Base-by-base conservation (phyloP, 1,140 invertebrate species). In the Nixonia krombeini region DNA sequence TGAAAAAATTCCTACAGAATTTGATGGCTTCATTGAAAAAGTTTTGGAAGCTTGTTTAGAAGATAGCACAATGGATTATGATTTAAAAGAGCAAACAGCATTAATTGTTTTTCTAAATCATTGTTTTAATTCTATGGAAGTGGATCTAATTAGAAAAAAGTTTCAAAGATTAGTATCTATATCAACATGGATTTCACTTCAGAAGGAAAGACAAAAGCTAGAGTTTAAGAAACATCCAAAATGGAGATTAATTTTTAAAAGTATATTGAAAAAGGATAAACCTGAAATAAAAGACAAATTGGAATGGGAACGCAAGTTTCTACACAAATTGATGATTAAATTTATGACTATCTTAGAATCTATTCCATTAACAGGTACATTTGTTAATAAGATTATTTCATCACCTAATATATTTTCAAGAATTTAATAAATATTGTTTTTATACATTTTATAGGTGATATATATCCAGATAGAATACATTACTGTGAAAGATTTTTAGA, bases 401-500 rank as follows among this genome's bases (percentile, higher is more conserved):
- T n/a, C n/a, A n/a, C n/a, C n/a, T n/a, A n/a, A n/a, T n/a, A n/a
- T n/a, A n/a, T n/a, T n/a, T n/a, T n/a, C n/a, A n/a, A n/a, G n/a
- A n/a, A n/a, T n/a, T n/a, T n/a, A n/a, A n/a, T n/a, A n/a, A 23
- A 51, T 50, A n/a, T 31, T 44, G 7, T 38, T 55, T 15, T 38
- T 42, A 53, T 47, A 10, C n/a, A 31, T 47, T 41, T 33, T 44
- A 26, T 67, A 89, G 89, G 86, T 45, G 72, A 84, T 35, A 73
- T 91, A n/a, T 80, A 86, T 51, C 50, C 82, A 1, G 88, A 90
- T 23, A 88, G 91, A 81, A 83, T 94, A 21, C 87, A 89, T 55
- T 99, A 98, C 81, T 97, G 95, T 82, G 98, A 99, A 86, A 89
- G 97, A 53, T 99, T 99, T 85, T 80, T 99, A 23, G 96, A 99